These are phyloP conservation scores for Drosophila demipolita DNA, from an alignment of 2,888 invertebrate species.

Conservation along the genomic window DNA sequence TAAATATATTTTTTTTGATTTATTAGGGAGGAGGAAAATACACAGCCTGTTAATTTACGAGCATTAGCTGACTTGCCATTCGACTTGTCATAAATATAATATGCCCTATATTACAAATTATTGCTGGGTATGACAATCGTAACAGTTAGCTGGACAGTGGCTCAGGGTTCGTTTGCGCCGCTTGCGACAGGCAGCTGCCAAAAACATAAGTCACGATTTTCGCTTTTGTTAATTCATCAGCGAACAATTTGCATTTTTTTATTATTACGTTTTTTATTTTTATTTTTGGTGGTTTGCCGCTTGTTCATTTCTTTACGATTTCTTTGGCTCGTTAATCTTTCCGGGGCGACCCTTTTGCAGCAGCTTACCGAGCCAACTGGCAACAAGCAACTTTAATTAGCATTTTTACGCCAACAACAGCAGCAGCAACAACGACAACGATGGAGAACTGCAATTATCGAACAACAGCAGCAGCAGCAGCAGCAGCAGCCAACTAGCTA, in stretches of 20 bases:
- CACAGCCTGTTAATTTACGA: background rate
- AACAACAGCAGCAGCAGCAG: slow-evolving; percentile 14
- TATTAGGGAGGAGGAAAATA: background rate
- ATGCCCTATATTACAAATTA: slow-evolving; percentile 22
- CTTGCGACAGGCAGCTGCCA: slow-evolving; percentile 75
- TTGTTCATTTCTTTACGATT: slow-evolving; percentile 75
- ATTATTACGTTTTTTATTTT: slow-evolving; percentile 1
- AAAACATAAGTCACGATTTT: slow-evolving; percentile 82
- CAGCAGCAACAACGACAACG: slow-evolving; percentile 15
- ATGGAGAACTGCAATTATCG: slow-evolving; percentile 65
- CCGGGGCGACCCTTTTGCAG: slow-evolving; percentile 67
- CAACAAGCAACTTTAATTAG: slow-evolving; percentile 78
- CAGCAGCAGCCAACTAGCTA: slow-evolving; percentile 37
- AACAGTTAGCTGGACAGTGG: slow-evolving; percentile 60
- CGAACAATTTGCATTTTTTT: slow-evolving; percentile 81
- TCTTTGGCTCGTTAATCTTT: slow-evolving; percentile 77
- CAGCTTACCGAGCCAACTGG: slow-evolving; percentile 35
- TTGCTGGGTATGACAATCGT: slow-evolving; percentile 36
- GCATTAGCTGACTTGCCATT: background rate
- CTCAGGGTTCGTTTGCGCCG: slow-evolving; percentile 43
- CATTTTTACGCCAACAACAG: slow-evolving; percentile 72
- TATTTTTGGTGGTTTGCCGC: slow-evolving; percentile 32
- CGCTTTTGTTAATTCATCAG: slow-evolving; percentile 82
- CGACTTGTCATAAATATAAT: background rate
- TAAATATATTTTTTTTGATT: background rate